Conservation (phyloP, 2,797 vertebrate species). For the Denticeps clupeoides region DNA sequence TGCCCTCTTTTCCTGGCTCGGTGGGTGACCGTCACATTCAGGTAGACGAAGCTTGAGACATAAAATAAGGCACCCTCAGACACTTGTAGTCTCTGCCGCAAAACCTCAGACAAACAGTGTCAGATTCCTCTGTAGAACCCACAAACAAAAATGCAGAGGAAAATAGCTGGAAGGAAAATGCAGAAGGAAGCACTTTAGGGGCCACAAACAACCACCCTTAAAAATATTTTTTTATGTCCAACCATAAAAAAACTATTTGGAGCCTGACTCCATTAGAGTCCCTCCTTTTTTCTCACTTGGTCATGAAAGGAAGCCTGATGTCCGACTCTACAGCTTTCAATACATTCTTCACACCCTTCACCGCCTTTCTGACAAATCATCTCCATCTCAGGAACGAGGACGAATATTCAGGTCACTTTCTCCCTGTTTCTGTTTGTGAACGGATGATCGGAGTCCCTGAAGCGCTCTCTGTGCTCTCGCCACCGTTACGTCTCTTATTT, state of each 20-base stretch:
- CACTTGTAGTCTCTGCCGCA: too few relatives aligned
- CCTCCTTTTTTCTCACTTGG: background rate
- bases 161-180: too few relatives aligned
- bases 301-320: background rate
- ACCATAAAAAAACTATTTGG: background rate
- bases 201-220: background rate
- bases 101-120: too few relatives aligned
- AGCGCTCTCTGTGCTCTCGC: too few relatives aligned
- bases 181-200: background rate
- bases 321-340: background rate
- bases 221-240: background rate
- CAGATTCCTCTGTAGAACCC: background rate
- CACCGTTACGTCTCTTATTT: too few relatives aligned
- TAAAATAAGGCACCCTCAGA: too few relatives aligned
- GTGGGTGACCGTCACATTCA: too few relatives aligned
- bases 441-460: too few relatives aligned
- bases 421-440: constrained; percentile 1
- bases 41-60: too few relatives aligned
- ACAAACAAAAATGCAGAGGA: background rate
- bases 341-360: constrained; percentile 3
- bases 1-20: too few relatives aligned
- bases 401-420: background rate
- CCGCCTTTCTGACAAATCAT: constrained; percentile 1
- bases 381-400: background rate
- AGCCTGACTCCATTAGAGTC: constrained; percentile 3